Conservation (phyloP, 2,113 vertebrate genomes). For the Hypocryptadius cinnamomeus region DNA sequence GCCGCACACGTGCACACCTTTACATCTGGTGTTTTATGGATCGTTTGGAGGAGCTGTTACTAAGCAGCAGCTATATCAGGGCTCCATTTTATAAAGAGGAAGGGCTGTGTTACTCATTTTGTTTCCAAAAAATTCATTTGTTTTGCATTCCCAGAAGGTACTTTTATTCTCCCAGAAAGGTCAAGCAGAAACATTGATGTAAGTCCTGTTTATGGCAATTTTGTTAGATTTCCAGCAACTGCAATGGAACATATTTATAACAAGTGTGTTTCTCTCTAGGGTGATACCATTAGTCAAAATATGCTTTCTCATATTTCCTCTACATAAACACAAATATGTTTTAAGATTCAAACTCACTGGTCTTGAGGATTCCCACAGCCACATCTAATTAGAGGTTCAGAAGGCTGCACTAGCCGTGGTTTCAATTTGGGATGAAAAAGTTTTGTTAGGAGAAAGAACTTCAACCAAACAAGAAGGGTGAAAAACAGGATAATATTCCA, state of each 20-base stretch:
- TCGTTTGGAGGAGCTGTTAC: conserved; percentile 23
- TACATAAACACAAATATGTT: conserved; percentile 65
- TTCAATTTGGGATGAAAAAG: conserved; percentile 37
- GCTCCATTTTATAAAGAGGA: conserved; percentile 50
- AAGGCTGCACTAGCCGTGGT: not conserved
- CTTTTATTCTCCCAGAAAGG: conserved; percentile 60
- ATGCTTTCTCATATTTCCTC: conserved; percentile 67
- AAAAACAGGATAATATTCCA: not conserved
- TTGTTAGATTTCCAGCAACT: conserved; percentile 60
- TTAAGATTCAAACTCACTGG: conserved; percentile 30
- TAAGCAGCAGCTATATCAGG: conserved; percentile 31
- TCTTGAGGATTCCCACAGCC: conserved; percentile 58
- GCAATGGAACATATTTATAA: conserved; percentile 68
- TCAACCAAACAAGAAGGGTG: not conserved
- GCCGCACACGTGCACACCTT: conserved; percentile 25
- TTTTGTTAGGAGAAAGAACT: conserved; percentile 9
- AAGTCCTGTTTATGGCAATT: conserved; percentile 62
- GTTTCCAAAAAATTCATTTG: conserved; percentile 59
- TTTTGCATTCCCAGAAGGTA: conserved; percentile 60
- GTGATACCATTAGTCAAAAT: conserved; percentile 65
- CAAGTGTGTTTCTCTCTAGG: conserved; percentile 60
- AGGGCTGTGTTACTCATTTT: conserved; percentile 40
- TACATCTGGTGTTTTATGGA: conserved; percentile 47
- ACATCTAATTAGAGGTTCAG: conserved; percentile 36
- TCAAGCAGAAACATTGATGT: conserved; percentile 67